phyloP scores from a whole-genome alignment of 2,113 vertebrate genomes.

The Dasypus novemcinctus region DNA sequence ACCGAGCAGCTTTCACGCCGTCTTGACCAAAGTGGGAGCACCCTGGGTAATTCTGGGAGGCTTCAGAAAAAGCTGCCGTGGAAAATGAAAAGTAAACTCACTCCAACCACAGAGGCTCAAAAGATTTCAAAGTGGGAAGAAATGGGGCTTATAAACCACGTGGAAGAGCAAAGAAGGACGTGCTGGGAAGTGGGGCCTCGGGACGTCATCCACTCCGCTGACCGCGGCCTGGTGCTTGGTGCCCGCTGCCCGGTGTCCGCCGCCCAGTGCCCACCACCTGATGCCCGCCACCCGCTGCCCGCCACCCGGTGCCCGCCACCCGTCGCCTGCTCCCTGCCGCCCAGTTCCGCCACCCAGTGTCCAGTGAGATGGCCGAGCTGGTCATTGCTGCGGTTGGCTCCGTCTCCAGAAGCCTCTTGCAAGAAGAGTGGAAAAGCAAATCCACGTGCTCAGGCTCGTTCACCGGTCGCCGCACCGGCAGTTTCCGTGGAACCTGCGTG shows the following conservation, averaged over 20 bases:
- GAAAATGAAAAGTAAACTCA: neutral
- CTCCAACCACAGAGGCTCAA: neutral
- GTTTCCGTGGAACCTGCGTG: fast-evolving
- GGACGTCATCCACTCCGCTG: too few species aligned
- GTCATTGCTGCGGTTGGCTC: neutral
- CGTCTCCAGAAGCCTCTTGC: neutral
- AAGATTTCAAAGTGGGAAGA: neutral
- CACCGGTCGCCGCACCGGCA: neutral
- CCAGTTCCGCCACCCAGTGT: too few species aligned
- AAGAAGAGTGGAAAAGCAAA: fast-evolving
- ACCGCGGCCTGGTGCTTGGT: too few species aligned
- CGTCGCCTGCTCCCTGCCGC: fast-evolving
- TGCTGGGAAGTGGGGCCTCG: fast-evolving
- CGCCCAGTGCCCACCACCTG: fast-evolving
- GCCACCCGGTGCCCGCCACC: fast-evolving
- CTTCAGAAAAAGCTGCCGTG: neutral
- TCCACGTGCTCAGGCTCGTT: too few species aligned
- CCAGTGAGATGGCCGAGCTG: fast-evolving
- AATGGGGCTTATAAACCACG: neutral
- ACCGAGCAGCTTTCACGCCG: fast-evolving
- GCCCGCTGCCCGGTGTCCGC: too few species aligned
- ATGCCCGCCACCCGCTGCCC: fast-evolving
- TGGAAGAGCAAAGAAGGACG: neutral
- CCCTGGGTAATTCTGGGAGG: neutral
- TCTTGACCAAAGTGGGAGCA: neutral